These are phyloP conservation scores for Hydrolagus affinis DNA, from an alignment of 2,113 vertebrate genomes.

Conservation along the genomic window DNA sequence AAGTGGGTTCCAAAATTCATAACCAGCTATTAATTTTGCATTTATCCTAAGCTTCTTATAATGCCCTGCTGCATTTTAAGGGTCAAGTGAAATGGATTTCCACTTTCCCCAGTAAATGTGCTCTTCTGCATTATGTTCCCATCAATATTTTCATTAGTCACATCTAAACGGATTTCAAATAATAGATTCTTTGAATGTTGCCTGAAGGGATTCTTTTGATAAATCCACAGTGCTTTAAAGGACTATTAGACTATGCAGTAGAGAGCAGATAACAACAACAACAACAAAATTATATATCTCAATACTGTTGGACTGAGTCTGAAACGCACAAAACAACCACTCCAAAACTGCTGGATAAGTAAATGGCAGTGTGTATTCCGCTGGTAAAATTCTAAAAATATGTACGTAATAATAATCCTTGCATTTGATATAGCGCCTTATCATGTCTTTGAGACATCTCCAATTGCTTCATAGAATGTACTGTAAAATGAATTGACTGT, in stretches of 20 bases:
- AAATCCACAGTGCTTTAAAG: background rate
- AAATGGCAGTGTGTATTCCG: no score
- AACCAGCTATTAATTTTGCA: background rate
- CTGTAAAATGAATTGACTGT: no score
- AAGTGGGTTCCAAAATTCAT: background rate
- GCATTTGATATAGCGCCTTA: no score
- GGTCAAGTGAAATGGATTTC: background rate
- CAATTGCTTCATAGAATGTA: no score
- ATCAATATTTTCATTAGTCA: background rate
- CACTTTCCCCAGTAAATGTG: background rate
- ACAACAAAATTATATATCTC: background rate
- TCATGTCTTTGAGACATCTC: no score
- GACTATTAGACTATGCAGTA: background rate
- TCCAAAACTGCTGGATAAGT: background rate
- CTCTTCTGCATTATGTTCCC: background rate
- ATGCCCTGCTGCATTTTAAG: background rate
- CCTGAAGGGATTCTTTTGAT: background rate
- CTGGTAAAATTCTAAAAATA: no score
- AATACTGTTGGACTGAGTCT: background rate
- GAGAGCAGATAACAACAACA: background rate
- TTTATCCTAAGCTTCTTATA: background rate
- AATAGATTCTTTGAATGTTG: background rate
- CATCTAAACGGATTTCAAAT: background rate
- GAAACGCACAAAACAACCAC: background rate
- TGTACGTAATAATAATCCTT: no score